Conservation (phyloP, 2,113 vertebrate species). For the Sialia sialis region DNA sequence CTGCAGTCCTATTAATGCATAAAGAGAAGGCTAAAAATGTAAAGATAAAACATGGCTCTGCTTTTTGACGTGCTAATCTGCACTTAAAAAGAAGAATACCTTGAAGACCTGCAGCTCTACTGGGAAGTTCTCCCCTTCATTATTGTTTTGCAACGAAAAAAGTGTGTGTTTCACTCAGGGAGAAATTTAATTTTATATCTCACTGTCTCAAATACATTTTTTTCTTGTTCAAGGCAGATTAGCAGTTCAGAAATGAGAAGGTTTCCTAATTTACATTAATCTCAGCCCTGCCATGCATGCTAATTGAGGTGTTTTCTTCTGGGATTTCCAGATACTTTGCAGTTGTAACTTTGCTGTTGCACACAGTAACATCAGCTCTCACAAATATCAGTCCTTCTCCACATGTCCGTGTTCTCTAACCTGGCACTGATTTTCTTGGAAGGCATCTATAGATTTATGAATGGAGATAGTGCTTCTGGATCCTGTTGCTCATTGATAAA, state of each 20-base stretch:
- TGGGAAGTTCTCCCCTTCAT: neutral
- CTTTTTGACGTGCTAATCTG: conserved; percentile 6
- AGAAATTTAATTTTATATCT: neutral
- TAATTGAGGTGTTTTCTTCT: neutral
- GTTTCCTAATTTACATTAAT: conserved; percentile 7
- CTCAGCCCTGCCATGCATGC: neutral
- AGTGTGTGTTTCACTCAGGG: neutral
- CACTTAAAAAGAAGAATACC: conserved; percentile 8
- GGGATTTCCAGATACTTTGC: neutral
- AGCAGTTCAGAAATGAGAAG: neutral
- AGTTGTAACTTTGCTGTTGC: neutral
- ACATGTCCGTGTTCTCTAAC: neutral
- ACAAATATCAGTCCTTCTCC: neutral
- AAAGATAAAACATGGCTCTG: neutral
- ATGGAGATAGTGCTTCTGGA: neutral
- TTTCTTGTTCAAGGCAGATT: neutral
- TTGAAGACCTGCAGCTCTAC: neutral
- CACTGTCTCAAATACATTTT: neutral
- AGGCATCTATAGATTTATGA: neutral
- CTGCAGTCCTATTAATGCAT: neutral
- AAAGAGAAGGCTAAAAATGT: neutral
- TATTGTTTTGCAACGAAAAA: neutral
- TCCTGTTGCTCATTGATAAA: neutral
- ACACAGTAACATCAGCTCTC: neutral
- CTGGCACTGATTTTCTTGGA: neutral